Base-by-base conservation (phyloP, 2,888 invertebrate species). In the Prostheceraeus crozeri region DNA sequence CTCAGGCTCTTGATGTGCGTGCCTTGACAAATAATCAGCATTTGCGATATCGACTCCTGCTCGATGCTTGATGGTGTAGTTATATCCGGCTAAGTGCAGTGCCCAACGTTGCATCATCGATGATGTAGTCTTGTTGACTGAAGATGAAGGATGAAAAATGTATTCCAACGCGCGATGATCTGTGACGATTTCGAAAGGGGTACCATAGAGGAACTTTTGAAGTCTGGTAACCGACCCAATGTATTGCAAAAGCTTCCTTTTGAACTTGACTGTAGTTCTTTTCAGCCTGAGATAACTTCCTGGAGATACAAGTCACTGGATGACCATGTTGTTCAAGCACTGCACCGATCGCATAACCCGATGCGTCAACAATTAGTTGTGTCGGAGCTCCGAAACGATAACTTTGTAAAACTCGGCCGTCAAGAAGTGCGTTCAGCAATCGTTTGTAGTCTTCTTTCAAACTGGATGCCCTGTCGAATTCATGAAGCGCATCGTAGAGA, bases 21-120 rank as follows among this genome's bases (percentile, higher is more conserved):
- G 48, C 48, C 48, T 48, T 48, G 48, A 48, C 48, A 48, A 28
- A 30, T 28, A 48, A 48, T 19, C 48, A 48, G 23, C 48, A 25
- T 48, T 25, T 19, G 48, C 27, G 6, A 48, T 48, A 25, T 28
- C 25, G 8, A 28, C 28, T 6, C 48, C 48, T 4, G 48, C 48
- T 48, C 28, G n/a, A 40, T 40, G 48, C 25, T 6, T 48, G 6
- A 48, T 48, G 8, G 23, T 48, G 28, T 19, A 48, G 19, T 48
- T 48, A 30, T 48, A 48, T 25, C 27, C 48, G 28, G n/a, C 28
- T 30, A 48, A 30, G 16, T 48, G 25, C 4, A 48, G 10, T 28
- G 48, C 48, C 48, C 48, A 48, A 25, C 48, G 23, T 30, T 48
- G 14, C 4, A 48, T 25, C 48, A 48, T 48, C 27, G 23, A 28